Evolutionary conservation across 2,797 vertebrate species (phyloP), one percentile per base, ranked within the genome.

Genomic region (Moxostoma hubbsi): DNA sequence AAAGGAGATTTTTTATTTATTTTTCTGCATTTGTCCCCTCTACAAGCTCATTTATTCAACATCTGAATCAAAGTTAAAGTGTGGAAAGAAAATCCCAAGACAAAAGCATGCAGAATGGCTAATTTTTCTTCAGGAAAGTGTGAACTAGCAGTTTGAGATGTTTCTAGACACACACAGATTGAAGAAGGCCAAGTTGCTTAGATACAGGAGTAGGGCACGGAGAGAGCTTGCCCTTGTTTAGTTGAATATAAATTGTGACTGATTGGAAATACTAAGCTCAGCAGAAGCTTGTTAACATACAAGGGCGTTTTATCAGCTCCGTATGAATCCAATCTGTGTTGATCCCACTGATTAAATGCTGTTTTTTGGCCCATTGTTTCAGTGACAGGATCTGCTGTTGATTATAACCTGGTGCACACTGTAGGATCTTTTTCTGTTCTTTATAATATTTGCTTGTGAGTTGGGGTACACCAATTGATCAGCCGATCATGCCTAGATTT

Each of bases 81-180:
- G 36, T 36, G 36, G 36, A 36, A 36, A 36, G 36, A 36, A 36
- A 36, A 36, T 36, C 2, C 36, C 36, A 36, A 36, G 36, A 36
- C 36, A 36, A 5, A 36, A 36, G 36, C 36, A 0, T 36, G 36
- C 36, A 36, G 36, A 4, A 36, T 5, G 36, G 36, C 36, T 4
- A 36, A 12, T 18, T 66, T 50, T 67, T 24, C 16, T 67, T 24
- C 11, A 18, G 9, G n/a, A 16, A 49, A 66, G 11, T 67, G 65
- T 49, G 63, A 51, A 67, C 15, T 67, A 67, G 64, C 65, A 24
- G 49, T 67, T 24, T 24, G 49, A 24, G 49, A 12, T 43, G 24
- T 62, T 62, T 24, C 11, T 62, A 62, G 36, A 36, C 8, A 12
- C 16, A 67, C 13, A 53, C 65, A 24, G 49, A 53, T 36, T 68